Evolutionary conservation across 2,888 invertebrate genomes (phyloP).

Genomic region (Glaucopsyche alexis): DNA sequence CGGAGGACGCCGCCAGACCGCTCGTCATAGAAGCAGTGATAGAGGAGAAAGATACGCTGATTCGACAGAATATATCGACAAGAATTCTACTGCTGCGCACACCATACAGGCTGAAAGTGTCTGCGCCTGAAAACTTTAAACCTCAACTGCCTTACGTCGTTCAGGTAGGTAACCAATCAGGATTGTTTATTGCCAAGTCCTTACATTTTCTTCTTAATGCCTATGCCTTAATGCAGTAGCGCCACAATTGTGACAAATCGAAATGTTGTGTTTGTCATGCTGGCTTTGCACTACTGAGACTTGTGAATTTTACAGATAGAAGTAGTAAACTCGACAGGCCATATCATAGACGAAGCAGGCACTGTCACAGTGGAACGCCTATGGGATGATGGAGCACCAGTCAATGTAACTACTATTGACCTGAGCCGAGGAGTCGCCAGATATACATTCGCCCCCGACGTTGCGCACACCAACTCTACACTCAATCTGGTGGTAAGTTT

Average conservation of each 20-base stretch:
- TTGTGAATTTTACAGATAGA: slow-evolving; percentile 55
- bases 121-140: slow-evolving; percentile 92
- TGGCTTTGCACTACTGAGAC: neutral
- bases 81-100: slow-evolving; percentile 80
- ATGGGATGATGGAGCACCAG: slow-evolving; percentile 72
- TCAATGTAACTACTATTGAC: slow-evolving; percentile 56
- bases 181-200: too few relatives aligned
- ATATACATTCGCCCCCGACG: slow-evolving; percentile 61
- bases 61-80: slow-evolving; percentile 88
- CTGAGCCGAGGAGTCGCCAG: slow-evolving; percentile 59
- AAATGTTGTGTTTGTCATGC: neutral
- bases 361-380: slow-evolving; percentile 63
- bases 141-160: slow-evolving; percentile 92
- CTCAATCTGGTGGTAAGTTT: slow-evolving; percentile 84
- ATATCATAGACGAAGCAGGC: slow-evolving; percentile 54
- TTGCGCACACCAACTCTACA: slow-evolving; percentile 80
- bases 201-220: too few relatives aligned
- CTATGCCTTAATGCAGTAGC: too few relatives aligned
- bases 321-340: slow-evolving; percentile 61
- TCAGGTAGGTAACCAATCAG: slow-evolving; percentile 73
- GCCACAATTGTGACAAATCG: neutral
- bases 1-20: slow-evolving; percentile 88
- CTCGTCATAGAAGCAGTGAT: slow-evolving; percentile 93
- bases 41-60: slow-evolving; percentile 92
- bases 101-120: slow-evolving; percentile 84